These are phyloP conservation scores for Campoletis raptor DNA, from an alignment of 2,888 invertebrate genomes.

Conservation along the genomic window DNA sequence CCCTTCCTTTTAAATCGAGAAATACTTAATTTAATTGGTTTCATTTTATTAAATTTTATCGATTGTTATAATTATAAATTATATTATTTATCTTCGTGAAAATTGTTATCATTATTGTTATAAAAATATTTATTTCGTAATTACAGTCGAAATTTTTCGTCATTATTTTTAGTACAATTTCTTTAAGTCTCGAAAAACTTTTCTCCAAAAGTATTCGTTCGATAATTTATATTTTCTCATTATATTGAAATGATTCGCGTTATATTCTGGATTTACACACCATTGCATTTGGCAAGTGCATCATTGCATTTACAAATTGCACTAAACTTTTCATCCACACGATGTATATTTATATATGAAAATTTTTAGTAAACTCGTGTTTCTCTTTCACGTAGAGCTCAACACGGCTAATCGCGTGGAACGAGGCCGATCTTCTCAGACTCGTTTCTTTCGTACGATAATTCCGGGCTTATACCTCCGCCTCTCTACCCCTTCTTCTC, in stretches of 20 bases:
- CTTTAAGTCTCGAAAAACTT: neutral
- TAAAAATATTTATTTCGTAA: neutral
- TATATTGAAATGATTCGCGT: neutral
- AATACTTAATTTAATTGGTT: neutral
- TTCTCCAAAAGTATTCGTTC: neutral
- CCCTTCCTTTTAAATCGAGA: neutral
- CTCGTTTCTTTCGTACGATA: slow-evolving; percentile 63
- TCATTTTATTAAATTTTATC: neutral
- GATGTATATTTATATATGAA: slow-evolving; percentile 32
- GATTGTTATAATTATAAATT: neutral
- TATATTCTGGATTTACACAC: slow-evolving; percentile 2
- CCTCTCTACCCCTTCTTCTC: neutral
- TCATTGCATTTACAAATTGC: slow-evolving; percentile 34
- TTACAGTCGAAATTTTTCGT: neutral
- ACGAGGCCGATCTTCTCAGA: slow-evolving; percentile 60
- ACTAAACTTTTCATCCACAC: neutral
- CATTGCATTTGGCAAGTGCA: slow-evolving; percentile 28
- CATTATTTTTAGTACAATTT: too few relatives aligned
- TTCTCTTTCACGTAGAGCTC: slow-evolving; percentile 50
- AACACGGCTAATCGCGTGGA: slow-evolving; percentile 62
- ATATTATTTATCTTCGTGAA: neutral
- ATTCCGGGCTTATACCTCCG: slow-evolving; percentile 49
- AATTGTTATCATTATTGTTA: neutral
- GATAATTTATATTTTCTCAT: neutral
- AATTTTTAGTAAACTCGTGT: slow-evolving; percentile 52